Conservation (phyloP, 2,113 vertebrate species). For the Burhinus bistriatus region DNA sequence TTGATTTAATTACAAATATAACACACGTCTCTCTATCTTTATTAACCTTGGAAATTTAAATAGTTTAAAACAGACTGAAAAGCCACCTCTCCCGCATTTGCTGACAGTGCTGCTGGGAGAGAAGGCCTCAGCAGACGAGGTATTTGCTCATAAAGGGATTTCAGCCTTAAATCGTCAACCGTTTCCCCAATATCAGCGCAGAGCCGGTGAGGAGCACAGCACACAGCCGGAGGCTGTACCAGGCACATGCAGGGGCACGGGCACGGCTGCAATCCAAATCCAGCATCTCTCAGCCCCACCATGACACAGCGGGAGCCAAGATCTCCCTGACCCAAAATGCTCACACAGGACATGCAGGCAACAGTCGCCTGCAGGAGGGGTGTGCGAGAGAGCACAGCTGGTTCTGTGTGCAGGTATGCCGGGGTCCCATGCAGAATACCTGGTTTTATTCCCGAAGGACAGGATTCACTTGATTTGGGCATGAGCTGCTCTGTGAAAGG, state of each 20-base stretch:
- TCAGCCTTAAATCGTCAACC: background rate
- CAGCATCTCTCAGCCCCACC: background rate
- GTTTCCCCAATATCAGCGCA: accelerated
- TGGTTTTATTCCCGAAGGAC: background rate
- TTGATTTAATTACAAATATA: background rate
- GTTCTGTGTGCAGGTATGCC: accelerated
- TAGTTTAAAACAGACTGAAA: background rate
- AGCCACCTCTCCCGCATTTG: background rate
- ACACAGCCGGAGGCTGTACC: background rate
- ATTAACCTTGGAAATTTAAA: background rate
- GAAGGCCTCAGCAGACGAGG: background rate
- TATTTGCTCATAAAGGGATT: background rate
- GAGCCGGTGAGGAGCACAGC: background rate
- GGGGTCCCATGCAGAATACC: background rate
- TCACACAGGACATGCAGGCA: background rate
- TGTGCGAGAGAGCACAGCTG: background rate
- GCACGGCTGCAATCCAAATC: background rate
- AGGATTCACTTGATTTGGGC: background rate
- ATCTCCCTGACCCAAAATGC: background rate
- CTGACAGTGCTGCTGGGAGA: background rate
- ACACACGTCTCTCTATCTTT: background rate
- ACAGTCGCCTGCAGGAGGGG: background rate
- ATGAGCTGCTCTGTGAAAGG: background rate
- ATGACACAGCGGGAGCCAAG: background rate
- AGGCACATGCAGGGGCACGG: accelerated